Percentiles rank a stretch among this genome's conserved stretches.
Evolutionary conservation across 2,888 invertebrate genomes (phyloP).

Genomic region (Drosophila kanekoi): DNA sequence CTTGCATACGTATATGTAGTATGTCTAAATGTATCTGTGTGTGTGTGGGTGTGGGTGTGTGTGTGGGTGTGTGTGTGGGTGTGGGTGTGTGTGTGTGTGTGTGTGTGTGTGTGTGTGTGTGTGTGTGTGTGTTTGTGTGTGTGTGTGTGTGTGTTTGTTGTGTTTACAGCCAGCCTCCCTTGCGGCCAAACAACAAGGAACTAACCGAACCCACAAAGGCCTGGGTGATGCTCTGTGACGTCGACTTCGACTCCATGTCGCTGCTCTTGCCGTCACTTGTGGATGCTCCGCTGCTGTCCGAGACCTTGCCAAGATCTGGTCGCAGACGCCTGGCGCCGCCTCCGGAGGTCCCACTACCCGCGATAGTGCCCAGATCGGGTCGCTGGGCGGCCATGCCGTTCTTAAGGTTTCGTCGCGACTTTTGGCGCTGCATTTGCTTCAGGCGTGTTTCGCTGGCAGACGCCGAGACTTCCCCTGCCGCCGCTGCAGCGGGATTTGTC

Average conservation of each 20-base stretch:
- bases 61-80: not conserved
- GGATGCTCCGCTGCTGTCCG: slow-evolving; percentile 59
- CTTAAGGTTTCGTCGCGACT: slow-evolving; percentile 85
- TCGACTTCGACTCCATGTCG: slow-evolving; percentile 71
- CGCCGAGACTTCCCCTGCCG: slow-evolving; percentile 63
- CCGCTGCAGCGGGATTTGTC: slow-evolving; percentile 7
- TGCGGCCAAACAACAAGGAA: slow-evolving; percentile 92
- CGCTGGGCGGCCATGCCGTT: slow-evolving; percentile 86
- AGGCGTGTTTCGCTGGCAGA: slow-evolving; percentile 81
- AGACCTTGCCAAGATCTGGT: slow-evolving; percentile 79
- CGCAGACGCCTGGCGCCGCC: slow-evolving; percentile 60
- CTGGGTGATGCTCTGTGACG: slow-evolving; percentile 84
- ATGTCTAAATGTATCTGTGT: slow-evolving; percentile 11
- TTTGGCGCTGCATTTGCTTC: slow-evolving; percentile 86
- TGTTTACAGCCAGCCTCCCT: slow-evolving; percentile 91
- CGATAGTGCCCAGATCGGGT: slow-evolving; percentile 87
- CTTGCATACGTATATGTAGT: slow-evolving; percentile 7
- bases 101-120: not conserved
- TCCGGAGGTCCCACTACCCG: slow-evolving; percentile 82
- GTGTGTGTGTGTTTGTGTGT: slow-evolving; percentile 8
- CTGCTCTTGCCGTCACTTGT: slow-evolving; percentile 3
- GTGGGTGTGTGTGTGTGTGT: slow-evolving; percentile 18
- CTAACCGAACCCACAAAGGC: slow-evolving; percentile 91
- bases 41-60: slow-evolving; percentile 4
- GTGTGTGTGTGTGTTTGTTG: slow-evolving; percentile 3